phyloP scores from a whole-genome alignment of 2,888 invertebrate species.

The Yponomeuta evonymella region DNA sequence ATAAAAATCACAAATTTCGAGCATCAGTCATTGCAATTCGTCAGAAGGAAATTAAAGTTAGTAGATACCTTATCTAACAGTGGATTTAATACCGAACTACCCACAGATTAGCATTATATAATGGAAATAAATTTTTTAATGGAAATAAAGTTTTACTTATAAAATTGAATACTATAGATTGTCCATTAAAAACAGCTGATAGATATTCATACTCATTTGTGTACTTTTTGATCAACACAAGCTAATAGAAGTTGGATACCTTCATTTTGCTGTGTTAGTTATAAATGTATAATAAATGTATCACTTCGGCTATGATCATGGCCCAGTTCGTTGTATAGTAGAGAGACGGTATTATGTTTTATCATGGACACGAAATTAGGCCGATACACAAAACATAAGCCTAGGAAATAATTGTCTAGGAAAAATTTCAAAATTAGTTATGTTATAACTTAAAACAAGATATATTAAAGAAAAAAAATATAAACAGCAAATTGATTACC shows the following conservation, averaged over 20 bases:
- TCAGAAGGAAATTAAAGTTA: not conserved
- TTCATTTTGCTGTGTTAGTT: not conserved
- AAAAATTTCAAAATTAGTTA: not conserved
- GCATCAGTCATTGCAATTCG: constrained; percentile 2
- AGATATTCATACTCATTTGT: no score
- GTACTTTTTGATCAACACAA: no score
- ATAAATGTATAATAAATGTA: constrained; percentile 2
- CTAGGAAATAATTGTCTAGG: not conserved
- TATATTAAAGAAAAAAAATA: constrained; percentile 3
- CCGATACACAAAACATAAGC: constrained; percentile 3
- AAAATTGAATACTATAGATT: no score
- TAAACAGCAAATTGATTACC: constrained; percentile 14
- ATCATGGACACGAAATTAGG: constrained; percentile 6
- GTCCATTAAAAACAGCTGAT: no score
- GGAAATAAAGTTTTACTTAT: no score
- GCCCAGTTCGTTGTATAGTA: constrained; percentile 14
- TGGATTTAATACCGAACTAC: no score
- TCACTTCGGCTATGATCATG: not conserved
- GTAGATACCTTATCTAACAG: not conserved
- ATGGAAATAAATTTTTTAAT: no score
- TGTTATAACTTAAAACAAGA: not conserved
- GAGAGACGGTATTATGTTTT: constrained; percentile 7
- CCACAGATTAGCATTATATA: no score
- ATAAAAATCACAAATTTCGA: not conserved
- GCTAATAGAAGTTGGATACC: not conserved